Percentiles rank a stretch among this genome's conserved stretches.
These are phyloP conservation scores for Stomatorhinus walkeri DNA, from an alignment of 2,797 vertebrate species.

Conservation along the genomic window DNA sequence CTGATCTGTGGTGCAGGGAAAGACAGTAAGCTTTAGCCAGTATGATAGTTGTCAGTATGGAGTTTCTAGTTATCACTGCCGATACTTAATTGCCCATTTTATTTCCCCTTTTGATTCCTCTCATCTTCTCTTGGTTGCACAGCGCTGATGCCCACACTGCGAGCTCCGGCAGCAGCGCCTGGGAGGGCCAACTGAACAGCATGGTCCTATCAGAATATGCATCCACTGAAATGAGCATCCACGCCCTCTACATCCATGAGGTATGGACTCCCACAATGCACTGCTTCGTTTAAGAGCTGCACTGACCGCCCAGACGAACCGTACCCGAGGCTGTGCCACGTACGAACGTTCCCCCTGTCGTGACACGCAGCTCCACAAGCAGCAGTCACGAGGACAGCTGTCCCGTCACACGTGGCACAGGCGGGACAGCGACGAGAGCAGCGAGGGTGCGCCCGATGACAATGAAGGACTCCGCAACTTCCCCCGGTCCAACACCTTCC, in stretches of 20 bases:
- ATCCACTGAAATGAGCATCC: conserved; percentile 96
- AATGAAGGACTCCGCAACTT: conserved; percentile 49
- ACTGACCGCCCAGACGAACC: too few relatives aligned
- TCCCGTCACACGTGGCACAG: conserved; percentile 93
- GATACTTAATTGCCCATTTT: background rate
- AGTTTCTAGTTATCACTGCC: background rate
- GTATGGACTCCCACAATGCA: conserved; percentile 49
- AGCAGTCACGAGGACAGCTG: conserved; percentile 78
- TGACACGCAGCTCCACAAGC: conserved; percentile 67
- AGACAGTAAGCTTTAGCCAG: background rate
- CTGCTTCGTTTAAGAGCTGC: background rate
- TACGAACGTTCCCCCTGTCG: background rate
- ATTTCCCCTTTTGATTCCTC: background rate
- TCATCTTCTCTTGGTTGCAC: conserved; percentile 14
- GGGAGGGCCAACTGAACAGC: conserved; percentile 93
- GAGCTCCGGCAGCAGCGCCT: conserved; percentile 90
- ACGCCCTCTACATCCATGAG: conserved; percentile 95
- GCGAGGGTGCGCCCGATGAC: conserved; percentile 80
- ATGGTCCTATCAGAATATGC: conserved; percentile 90
- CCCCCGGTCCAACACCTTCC: conserved; percentile 76
- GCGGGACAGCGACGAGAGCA: conserved; percentile 90
- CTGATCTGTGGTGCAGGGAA: background rate
- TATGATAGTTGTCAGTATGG: background rate
- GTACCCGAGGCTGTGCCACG: background rate
- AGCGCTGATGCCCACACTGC: conserved; percentile 82